Conservation (phyloP, 2,797 vertebrate genomes). For the Strix occidentalis region DNA sequence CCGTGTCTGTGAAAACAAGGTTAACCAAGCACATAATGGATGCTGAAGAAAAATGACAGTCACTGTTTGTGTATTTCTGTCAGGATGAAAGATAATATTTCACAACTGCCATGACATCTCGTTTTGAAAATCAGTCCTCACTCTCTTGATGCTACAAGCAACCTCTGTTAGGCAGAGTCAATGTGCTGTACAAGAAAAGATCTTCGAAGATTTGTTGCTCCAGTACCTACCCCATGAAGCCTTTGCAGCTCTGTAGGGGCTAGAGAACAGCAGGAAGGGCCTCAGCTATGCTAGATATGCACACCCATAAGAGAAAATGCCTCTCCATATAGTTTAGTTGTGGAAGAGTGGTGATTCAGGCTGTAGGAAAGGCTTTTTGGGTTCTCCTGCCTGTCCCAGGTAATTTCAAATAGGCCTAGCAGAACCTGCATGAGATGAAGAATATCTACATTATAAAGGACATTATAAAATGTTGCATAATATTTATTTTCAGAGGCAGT, state of each 20-base stretch:
- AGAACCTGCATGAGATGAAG: not conserved
- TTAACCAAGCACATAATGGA: not conserved
- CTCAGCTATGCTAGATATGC: not conserved
- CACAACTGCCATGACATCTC: not conserved
- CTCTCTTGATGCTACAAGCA: not conserved
- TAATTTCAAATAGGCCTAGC: not conserved
- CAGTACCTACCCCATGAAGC: not conserved
- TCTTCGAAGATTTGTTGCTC: not conserved
- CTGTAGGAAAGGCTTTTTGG: not conserved
- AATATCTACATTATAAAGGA: not conserved
- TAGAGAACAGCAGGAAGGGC: not conserved
- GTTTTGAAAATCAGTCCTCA: not conserved
- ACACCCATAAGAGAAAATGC: not conserved
- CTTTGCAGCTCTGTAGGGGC: not conserved
- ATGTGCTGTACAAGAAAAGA: accelerated
- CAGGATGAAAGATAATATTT: not conserved
- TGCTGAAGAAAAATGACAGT: not conserved
- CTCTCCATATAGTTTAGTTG: not conserved
- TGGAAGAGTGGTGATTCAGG: not conserved
- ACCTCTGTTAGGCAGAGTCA: not conserved
- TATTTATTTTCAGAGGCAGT: not conserved
- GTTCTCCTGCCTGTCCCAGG: not conserved
- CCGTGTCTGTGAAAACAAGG: not conserved
- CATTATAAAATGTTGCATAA: not conserved
- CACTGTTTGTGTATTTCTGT: not conserved